phyloP scores from a whole-genome alignment of 2,888 invertebrate genomes.

The Lepidocyrtoides sp. region DNA sequence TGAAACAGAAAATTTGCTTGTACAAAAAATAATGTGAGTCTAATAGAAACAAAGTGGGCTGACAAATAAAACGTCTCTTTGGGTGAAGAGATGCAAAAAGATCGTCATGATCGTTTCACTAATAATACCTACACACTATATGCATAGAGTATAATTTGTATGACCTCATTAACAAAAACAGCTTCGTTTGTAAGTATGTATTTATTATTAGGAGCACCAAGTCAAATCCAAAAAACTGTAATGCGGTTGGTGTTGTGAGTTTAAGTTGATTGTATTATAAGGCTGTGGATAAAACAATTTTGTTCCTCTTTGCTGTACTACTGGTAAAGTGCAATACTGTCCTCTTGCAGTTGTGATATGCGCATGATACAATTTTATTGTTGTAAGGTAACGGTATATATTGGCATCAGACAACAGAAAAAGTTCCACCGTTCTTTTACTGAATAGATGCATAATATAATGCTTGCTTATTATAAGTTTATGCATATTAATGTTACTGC shows the following conservation, averaged over 20 bases:
- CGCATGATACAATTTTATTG: too few relatives aligned
- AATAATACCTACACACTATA: slow-evolving; percentile 13
- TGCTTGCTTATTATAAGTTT: too few relatives aligned
- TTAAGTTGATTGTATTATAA: background rate
- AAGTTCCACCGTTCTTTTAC: background rate
- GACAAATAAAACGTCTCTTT: slow-evolving; percentile 42
- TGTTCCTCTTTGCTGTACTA: background rate
- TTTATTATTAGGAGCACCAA: slow-evolving; percentile 19
- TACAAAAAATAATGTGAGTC: background rate
- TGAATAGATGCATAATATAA: too few relatives aligned
- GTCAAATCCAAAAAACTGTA: background rate
- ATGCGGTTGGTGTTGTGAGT: too few relatives aligned
- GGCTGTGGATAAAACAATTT: background rate
- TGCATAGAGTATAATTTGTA: slow-evolving; percentile 51
- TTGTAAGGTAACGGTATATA: background rate
- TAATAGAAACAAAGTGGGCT: slow-evolving; percentile 9
- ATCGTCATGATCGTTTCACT: slow-evolving; percentile 23
- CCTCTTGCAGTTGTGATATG: background rate
- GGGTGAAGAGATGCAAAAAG: slow-evolving; percentile 62
- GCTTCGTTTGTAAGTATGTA: background rate
- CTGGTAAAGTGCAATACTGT: background rate
- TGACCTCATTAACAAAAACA: slow-evolving; percentile 72
- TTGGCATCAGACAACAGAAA: background rate
- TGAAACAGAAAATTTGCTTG: background rate
- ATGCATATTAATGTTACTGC: too few relatives aligned